Evolutionary conservation across 2,888 invertebrate species (phyloP).

Genomic region (Cephus sareptanus): DNA sequence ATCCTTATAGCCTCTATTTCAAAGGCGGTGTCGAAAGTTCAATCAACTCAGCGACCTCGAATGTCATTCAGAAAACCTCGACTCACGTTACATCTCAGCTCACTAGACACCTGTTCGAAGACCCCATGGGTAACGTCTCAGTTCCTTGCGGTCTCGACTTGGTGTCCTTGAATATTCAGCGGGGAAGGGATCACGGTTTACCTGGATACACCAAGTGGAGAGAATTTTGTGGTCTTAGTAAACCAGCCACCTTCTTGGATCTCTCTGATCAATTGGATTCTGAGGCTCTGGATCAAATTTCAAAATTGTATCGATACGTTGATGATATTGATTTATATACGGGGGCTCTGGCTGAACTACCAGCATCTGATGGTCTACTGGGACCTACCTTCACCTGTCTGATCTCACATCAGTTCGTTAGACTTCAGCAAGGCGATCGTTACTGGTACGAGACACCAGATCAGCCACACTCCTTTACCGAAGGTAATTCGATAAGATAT

Average conservation of each 20-base stretch:
- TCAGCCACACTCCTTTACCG: slow-evolving; percentile 74
- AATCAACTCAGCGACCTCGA: slow-evolving; percentile 72
- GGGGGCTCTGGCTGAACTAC: slow-evolving; percentile 86
- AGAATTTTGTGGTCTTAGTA: slow-evolving; percentile 77
- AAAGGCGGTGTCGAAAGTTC: slow-evolving; percentile 73
- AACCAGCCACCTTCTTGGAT: slow-evolving; percentile 74
- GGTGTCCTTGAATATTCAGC: slow-evolving; percentile 88
- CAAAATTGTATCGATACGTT: slow-evolving; percentile 77
- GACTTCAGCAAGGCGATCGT: slow-evolving; percentile 84
- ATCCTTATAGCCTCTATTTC: slow-evolving; percentile 79
- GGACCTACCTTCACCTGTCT: slow-evolving; percentile 89
- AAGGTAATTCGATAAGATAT: slow-evolving; percentile 66
- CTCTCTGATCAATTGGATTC: slow-evolving; percentile 75
- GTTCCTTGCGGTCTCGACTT: slow-evolving; percentile 82
- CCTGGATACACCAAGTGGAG: slow-evolving; percentile 83
- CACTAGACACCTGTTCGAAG: slow-evolving; percentile 77
- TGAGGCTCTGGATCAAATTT: slow-evolving; percentile 73
- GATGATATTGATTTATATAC: slow-evolving; percentile 91
- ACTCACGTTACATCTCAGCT: slow-evolving; percentile 69
- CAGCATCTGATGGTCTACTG: slow-evolving; percentile 76
- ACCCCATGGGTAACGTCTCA: slow-evolving; percentile 53
- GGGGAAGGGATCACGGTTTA: slow-evolving; percentile 89
- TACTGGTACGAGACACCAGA: slow-evolving; percentile 88
- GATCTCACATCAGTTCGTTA: slow-evolving; percentile 85
- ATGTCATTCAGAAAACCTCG: slow-evolving; percentile 56